phyloP scores from a whole-genome alignment of 2,113 vertebrate species.

The Cephalopholis sonnerati region DNA sequence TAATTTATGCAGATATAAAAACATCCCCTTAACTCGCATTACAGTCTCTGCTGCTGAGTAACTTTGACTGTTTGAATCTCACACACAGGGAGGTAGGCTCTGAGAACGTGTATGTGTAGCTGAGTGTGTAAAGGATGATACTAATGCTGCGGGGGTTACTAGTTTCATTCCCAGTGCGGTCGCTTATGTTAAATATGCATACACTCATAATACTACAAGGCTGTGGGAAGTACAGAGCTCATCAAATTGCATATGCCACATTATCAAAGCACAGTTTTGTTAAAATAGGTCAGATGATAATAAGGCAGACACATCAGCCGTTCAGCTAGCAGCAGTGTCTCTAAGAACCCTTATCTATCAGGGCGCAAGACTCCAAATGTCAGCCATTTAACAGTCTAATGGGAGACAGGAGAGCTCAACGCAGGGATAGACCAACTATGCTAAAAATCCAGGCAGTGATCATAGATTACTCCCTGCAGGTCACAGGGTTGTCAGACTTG shows the following conservation, averaged over 20 bases:
- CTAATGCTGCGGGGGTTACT: background rate
- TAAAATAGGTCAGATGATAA: slow-evolving; percentile 13
- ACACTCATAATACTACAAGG: background rate
- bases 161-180: slow-evolving; percentile 3
- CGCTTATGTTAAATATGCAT: slow-evolving; percentile 15
- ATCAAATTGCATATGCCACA: slow-evolving; percentile 9
- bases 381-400: slow-evolving; percentile 10
- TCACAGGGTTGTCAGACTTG: slow-evolving; percentile 20
- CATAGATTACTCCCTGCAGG: background rate
- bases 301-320: background rate
- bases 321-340: slow-evolving; percentile 6
- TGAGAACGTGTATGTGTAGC: background rate
- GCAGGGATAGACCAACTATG: slow-evolving; percentile 15
- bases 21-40: background rate
- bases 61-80: background rate
- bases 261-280: slow-evolving; percentile 24
- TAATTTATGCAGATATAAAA: background rate
- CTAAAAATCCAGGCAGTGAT: slow-evolving; percentile 12
- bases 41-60: background rate
- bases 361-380: background rate
- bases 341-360: slow-evolving; percentile 2
- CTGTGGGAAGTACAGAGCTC: background rate
- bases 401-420: slow-evolving; percentile 8
- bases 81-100: background rate
- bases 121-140: background rate